Conservation (phyloP, 2,888 invertebrate species). For the Mesopsocus fuscifrons region DNA sequence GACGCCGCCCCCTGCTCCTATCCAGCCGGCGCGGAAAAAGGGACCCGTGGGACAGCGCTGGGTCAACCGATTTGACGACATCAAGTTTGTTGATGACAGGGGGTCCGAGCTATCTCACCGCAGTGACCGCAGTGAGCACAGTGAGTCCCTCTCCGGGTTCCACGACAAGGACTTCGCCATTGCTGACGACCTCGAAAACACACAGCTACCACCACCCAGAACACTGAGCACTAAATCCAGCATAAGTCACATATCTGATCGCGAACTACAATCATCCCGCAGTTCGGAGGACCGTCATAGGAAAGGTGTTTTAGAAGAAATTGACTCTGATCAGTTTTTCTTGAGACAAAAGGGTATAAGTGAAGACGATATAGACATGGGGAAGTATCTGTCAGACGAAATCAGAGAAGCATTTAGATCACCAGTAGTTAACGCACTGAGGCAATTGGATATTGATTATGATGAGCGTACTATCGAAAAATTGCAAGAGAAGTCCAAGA, state of each 20-base stretch:
- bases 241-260: conserved; percentile 22
- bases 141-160: conserved; percentile 10
- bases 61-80: conserved; percentile 25
- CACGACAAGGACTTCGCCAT: conserved; percentile 13
- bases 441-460: conserved; percentile 32
- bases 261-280: conserved; percentile 37
- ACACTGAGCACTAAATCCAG: conserved; percentile 6
- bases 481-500: conserved; percentile 13
- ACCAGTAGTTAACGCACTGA: conserved; percentile 39
- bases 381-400: conserved; percentile 56
- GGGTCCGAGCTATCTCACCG: conserved; percentile 12
- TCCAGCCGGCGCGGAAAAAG: conserved; percentile 40
- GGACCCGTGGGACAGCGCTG: conserved; percentile 31
- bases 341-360: conserved; percentile 64
- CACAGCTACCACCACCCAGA: conserved; percentile 17
- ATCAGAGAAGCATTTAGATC: conserved; percentile 58
- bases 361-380: conserved; percentile 60
- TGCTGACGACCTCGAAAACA: conserved; percentile 13
- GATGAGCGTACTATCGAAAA: conserved; percentile 17
- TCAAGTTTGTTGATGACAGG: conserved; percentile 21
- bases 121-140: conserved; percentile 14
- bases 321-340: conserved; percentile 75
- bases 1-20: conserved; percentile 25
- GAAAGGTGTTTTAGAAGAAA: conserved; percentile 59
- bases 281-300: conserved; percentile 35